These are phyloP conservation scores for Karalla daura DNA, from an alignment of 2,797 vertebrate genomes.

Conservation along the genomic window DNA sequence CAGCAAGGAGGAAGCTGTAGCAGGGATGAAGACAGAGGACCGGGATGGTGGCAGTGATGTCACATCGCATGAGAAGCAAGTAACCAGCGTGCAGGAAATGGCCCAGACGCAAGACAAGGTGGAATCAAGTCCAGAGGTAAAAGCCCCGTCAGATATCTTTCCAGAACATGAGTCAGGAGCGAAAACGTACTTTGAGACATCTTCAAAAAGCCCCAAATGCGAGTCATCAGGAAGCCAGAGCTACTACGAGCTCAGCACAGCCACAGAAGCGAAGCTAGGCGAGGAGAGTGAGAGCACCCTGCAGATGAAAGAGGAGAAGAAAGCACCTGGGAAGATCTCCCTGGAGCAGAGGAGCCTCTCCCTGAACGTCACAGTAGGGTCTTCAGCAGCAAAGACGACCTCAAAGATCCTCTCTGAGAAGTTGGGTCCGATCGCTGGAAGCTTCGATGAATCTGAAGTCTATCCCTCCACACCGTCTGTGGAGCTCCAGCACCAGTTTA, in stretches of 20 bases:
- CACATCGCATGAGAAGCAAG: conserved; percentile 9
- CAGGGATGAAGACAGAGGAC: not conserved
- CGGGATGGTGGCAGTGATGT: conserved; percentile 10
- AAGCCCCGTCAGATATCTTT: conserved; percentile 15
- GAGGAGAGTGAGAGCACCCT: conserved; percentile 10
- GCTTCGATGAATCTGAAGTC: conserved; percentile 52
- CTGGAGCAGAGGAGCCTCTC: conserved; percentile 63
- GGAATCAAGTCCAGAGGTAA: conserved; percentile 22
- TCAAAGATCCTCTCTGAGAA: conserved; percentile 28
- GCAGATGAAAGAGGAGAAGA: conserved; percentile 22
- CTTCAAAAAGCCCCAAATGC: conserved; percentile 81
- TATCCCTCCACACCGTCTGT: conserved; percentile 38
- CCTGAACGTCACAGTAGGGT: conserved; percentile 45
- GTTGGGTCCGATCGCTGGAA: conserved; percentile 56
- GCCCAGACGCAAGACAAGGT: conserved; percentile 29
- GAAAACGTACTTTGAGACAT: conserved; percentile 90
- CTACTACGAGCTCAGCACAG: conserved; percentile 91
- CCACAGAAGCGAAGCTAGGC: conserved; percentile 66
- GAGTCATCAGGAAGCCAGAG: conserved; percentile 80
- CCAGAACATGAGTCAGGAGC: conserved; percentile 4
- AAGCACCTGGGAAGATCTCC: conserved; percentile 28
- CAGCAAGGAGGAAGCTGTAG: conserved; percentile 5
- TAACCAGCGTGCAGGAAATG: conserved; percentile 11
- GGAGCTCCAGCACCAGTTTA: conserved; percentile 19
- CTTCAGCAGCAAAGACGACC: conserved; percentile 1